Conservation (phyloP, 2,797 vertebrate species). For the Ciconia nigra region DNA sequence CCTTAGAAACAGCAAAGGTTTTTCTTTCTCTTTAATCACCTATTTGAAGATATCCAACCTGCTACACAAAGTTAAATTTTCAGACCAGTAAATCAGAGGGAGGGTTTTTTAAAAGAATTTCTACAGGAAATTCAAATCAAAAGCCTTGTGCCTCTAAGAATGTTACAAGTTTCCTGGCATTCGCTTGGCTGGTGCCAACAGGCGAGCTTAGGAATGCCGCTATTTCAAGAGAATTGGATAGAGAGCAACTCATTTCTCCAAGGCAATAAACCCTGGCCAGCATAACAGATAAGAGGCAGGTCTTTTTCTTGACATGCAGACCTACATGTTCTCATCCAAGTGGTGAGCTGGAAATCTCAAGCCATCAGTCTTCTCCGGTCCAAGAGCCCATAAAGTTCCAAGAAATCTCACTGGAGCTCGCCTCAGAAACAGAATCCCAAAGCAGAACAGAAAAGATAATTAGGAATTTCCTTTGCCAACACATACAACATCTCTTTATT, state of each 20-base stretch:
- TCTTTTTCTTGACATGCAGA: not conserved
- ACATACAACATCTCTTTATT: constrained; percentile 2
- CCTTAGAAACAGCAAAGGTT: not conserved
- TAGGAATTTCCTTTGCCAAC: constrained; percentile 39
- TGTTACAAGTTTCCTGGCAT: not conserved
- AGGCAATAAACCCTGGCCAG: constrained; percentile 8
- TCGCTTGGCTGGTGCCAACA: not conserved
- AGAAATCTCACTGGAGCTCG: constrained; percentile 47
- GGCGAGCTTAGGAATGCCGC: not conserved
- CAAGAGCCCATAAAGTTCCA: constrained; percentile 32
- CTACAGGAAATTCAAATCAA: constrained; percentile 28
- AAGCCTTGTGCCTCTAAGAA: not conserved
- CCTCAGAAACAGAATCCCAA: constrained; percentile 43
- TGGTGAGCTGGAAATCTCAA: constrained; percentile 18
- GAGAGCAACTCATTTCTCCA: not conserved
- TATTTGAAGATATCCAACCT: not conserved
- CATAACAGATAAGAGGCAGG: not conserved
- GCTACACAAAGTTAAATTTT: not conserved
- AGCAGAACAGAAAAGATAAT: constrained; percentile 25
- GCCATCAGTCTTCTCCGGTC: not conserved
- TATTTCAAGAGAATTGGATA: constrained; percentile 11
- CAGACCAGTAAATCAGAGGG: not conserved
- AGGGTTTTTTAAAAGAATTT: not conserved
- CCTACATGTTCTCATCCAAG: not conserved
- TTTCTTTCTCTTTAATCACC: not conserved